These are phyloP conservation scores for Takifugu flavidus DNA, from an alignment of 2,113 vertebrate species.

Conservation along the genomic window DNA sequence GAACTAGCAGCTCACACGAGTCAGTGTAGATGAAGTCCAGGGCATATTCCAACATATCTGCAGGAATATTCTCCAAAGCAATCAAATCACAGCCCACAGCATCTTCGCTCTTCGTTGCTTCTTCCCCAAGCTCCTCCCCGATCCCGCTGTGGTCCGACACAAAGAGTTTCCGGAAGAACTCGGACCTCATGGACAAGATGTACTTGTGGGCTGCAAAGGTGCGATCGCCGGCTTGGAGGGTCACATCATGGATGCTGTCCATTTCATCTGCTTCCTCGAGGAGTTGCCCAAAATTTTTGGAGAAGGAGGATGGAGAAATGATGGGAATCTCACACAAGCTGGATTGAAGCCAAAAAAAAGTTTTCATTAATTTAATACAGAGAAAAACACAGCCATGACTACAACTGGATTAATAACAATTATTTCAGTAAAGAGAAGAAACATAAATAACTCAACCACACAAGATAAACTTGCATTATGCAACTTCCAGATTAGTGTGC, in stretches of 20 bases:
- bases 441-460: too few relatives aligned
- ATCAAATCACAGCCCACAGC: conserved; percentile 86
- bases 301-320: conserved; percentile 84
- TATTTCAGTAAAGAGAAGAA: too few relatives aligned
- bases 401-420: background rate
- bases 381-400: background rate
- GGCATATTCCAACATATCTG: conserved; percentile 84
- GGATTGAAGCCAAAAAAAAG: conserved; percentile 15
- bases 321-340: conserved; percentile 93
- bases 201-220: conserved; percentile 91
- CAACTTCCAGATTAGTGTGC: too few relatives aligned
- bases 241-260: conserved; percentile 93
- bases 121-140: conserved; percentile 60
- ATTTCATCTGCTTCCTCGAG: conserved; percentile 86
- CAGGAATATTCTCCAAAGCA: conserved; percentile 84
- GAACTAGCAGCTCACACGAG: conserved; percentile 87
- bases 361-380: background rate
- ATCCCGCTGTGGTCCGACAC: conserved; percentile 61
- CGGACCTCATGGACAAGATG: conserved; percentile 84
- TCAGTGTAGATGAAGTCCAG: conserved; percentile 93
- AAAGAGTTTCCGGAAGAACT: conserved; percentile 87
- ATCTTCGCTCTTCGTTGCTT: conserved; percentile 82
- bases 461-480: too few relatives aligned
- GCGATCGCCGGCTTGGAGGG: conserved; percentile 85
- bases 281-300: conserved; percentile 84